Evolutionary conservation across 2,113 vertebrate species (phyloP), one percentile per base, ranked within the genome.

Genomic region (Taurulus bubalis): DNA sequence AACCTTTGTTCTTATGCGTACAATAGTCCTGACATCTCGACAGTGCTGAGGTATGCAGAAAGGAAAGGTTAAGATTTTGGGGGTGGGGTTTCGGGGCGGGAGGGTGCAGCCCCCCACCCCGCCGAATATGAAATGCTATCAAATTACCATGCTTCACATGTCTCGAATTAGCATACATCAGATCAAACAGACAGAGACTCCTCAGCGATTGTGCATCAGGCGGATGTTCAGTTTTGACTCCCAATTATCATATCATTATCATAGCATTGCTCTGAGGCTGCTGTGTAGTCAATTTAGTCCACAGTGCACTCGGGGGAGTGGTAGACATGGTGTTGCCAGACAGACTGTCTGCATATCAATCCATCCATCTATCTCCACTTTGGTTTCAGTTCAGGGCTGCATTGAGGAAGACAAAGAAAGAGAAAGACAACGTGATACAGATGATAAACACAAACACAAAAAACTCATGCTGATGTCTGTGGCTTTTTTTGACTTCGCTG

Each of bases 241-340:
- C 87, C 85, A 87, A 91, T 93, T 93, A 91, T 89, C 92, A 91
- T 92, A 89, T 85, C 83, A 93, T 94, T 93, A 90, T 65, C 89
- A 88, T 86, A 81, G 87, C 58, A 59, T 53, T 60, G 56, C 55
- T 83, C 36, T 79, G 70, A 38, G 0, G 75, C 74, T 79, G 82
- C 82, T 66, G 78, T 66, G 82, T 74, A 28, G 84, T 84, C 80
- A 71, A 85, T 93, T 88, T 87, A 81, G 85, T 88, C 87, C 72
- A 75, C 63, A 65, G 36, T 62, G 75, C 75, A 79, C 90, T 82
- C 86, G 26, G 26, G 88, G 87, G 89, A 86, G 75, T n/a, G 24
- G 22, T n/a, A 79, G 78, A 85, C 68, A 59, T 49, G 59, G 3
- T 82, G 49, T 49, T 55, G 55, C 68, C 82, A 67, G 75, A 83